Conservation (phyloP, 2,797 vertebrate species). For the Pseudomugil gertrudae region DNA sequence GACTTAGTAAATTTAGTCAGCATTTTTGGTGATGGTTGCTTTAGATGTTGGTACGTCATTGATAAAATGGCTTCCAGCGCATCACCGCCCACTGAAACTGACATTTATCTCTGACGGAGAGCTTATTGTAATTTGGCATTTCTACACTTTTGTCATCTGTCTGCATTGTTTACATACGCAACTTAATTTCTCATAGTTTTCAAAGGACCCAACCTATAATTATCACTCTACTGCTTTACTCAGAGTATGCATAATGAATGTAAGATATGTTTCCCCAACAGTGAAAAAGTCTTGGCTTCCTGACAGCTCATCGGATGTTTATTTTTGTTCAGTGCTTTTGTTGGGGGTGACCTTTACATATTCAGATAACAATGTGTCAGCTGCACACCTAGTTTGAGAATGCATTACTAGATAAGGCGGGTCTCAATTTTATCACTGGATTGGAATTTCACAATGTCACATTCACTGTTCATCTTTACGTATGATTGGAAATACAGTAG, state of each 20-base stretch:
- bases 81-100: not conserved
- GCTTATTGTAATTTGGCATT: slow-evolving; percentile 18
- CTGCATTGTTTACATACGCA: slow-evolving; percentile 2
- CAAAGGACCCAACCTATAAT: slow-evolving; percentile 25
- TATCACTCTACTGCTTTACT: not conserved
- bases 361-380: slow-evolving; percentile 14
- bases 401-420: slow-evolving; percentile 22
- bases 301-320: slow-evolving; percentile 36
- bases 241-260: not conserved
- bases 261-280: slow-evolving; percentile 23
- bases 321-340: slow-evolving; percentile 31
- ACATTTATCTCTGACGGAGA: not conserved
- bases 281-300: slow-evolving; percentile 24
- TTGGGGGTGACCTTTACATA: slow-evolving; percentile 51
- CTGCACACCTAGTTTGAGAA: slow-evolving; percentile 43
- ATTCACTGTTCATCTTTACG: not conserved
- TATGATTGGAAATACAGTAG: not conserved
- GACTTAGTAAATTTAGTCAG: too few species aligned
- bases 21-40: not conserved
- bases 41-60: not conserved
- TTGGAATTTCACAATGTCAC: slow-evolving; percentile 39
- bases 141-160: slow-evolving; percentile 7
- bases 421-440: slow-evolving; percentile 24
- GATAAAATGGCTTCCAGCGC: slow-evolving; percentile 3
- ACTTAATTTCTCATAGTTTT: not conserved